Base-by-base conservation (phyloP, 2,888 invertebrate species). In the Nomada ferruginata region DNA sequence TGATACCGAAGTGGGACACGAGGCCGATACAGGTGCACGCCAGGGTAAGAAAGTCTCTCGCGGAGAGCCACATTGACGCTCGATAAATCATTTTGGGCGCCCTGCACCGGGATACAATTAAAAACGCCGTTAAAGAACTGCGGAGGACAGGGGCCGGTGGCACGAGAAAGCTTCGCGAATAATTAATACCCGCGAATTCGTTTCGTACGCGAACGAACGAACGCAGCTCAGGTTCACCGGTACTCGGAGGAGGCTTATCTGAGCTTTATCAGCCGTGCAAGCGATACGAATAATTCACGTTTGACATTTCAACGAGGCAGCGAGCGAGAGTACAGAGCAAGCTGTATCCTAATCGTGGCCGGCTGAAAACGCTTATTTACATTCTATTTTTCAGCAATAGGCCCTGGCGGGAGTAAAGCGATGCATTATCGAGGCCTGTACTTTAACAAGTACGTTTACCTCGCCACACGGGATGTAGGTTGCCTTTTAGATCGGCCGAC, bases 401-500 rank as follows among this genome's bases (percentile, higher is more conserved):
- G 50, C 70, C 61, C 57, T 29, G 70, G 20, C 47, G 53, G n/a
- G 53, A 57, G 55, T n/a, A 50, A 55, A 55, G 61, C 70, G 59
- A 52, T 68, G 78, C 70, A 82, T 75, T 79, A 75, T 76, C 74
- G 81, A 69, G 82, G 77, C 69, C 85, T 82, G 74, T 79, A 82
- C 64, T 84, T 84, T 76, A 53, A 65, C 47, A 47, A 47, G 47
- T 57, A 71, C 77, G 77, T 84, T 84, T 84, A 84, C 84, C 84
- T 69, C 79, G 74, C 29, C 29, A 15, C 52, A 69, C 84, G 71
- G 82, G 86, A 87, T 87, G 87, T 87, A 89, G 89, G 89, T 80
- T 89, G 89, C 89, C 85, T 85, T 66, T 84, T 82, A 88, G 89
- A 88, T 89, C 87, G 81, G 80, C 77, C 88, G 89, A 83, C 89